These are phyloP conservation scores for Heliconius nattereri DNA, from an alignment of 1,140 invertebrate species.

Conservation along the genomic window DNA sequence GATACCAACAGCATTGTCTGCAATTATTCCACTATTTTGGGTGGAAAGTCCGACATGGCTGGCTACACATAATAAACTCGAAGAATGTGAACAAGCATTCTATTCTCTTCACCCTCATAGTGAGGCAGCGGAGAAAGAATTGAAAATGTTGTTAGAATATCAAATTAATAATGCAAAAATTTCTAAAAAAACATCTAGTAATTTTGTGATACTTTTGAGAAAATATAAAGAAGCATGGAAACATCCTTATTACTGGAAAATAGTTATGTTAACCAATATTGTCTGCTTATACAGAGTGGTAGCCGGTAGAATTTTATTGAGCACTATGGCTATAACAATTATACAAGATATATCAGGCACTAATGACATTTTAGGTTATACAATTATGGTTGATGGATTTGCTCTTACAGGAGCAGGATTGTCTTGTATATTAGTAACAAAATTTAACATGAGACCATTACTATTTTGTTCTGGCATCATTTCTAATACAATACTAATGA, in stretches of 20 bases:
- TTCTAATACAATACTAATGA: slow-evolving; percentile 25
- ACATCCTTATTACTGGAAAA: slow-evolving; percentile 37
- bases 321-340: slow-evolving; percentile 39
- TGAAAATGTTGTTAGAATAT: slow-evolving; percentile 11
- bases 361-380: slow-evolving; percentile 33
- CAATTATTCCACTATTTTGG: slow-evolving; percentile 42
- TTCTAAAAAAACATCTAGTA: background rate
- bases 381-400: slow-evolving; percentile 36
- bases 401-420: slow-evolving; percentile 29
- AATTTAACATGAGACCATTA: slow-evolving; percentile 37
- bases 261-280: slow-evolving; percentile 10
- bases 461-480: slow-evolving; percentile 37
- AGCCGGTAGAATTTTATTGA: slow-evolving; percentile 36
- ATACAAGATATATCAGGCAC: slow-evolving; percentile 39
- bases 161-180: background rate
- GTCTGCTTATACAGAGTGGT: slow-evolving; percentile 35
- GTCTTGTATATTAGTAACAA: slow-evolving; percentile 29
- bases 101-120: slow-evolving; percentile 11
- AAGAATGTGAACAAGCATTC: slow-evolving; percentile 38
- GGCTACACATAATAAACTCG: slow-evolving; percentile 30
- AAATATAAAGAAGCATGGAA: slow-evolving; percentile 25
- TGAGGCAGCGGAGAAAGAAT: slow-evolving; percentile 30
- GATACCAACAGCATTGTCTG: slow-evolving; percentile 39
- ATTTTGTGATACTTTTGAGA: background rate
- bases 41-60: slow-evolving; percentile 42